Conservation (phyloP, 2,888 invertebrate species). For the Arenicola marina region DNA sequence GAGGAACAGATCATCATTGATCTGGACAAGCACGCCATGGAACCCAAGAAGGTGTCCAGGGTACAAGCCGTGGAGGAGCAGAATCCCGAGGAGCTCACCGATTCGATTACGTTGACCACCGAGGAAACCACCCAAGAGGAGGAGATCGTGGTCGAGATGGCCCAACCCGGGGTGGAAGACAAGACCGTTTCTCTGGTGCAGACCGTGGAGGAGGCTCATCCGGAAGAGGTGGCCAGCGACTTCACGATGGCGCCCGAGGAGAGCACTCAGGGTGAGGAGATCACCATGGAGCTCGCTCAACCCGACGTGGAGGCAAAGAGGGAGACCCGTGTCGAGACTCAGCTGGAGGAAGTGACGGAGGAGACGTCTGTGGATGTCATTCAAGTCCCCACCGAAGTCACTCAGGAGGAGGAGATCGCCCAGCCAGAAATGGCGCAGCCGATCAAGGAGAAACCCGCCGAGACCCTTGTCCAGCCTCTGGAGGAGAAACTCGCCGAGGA, state of each 20-base stretch:
- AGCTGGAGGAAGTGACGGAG: not conserved
- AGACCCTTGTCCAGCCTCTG: constrained; percentile 3
- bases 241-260: constrained; percentile 8
- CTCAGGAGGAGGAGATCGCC: constrained; percentile 1
- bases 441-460: constrained; percentile 19
- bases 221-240: constrained; percentile 16
- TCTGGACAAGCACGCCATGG: constrained; percentile 1
- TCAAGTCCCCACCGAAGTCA: not conserved
- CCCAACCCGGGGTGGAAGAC: constrained; percentile 8
- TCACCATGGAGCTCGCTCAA: constrained; percentile 18
- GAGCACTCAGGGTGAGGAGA: constrained; percentile 22
- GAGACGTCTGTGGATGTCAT: not conserved
- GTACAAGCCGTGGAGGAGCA: not conserved
- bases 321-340: constrained; percentile 1
- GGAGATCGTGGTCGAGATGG: constrained; percentile 8
- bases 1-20: constrained; percentile 24
- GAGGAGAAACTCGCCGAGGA: constrained; percentile 8
- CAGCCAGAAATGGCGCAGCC: not conserved
- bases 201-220: constrained; percentile 17
- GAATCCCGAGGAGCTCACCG: constrained; percentile 28
- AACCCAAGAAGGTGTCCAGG: not conserved
- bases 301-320: constrained; percentile 11
- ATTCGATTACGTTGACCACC: constrained; percentile 23
- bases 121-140: constrained; percentile 11
- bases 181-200: constrained; percentile 18